Percentiles rank a stretch among this genome's conserved stretches.
These are phyloP conservation scores for Pterostichus niger DNA, from an alignment of 2,888 invertebrate species.

Conservation along the genomic window DNA sequence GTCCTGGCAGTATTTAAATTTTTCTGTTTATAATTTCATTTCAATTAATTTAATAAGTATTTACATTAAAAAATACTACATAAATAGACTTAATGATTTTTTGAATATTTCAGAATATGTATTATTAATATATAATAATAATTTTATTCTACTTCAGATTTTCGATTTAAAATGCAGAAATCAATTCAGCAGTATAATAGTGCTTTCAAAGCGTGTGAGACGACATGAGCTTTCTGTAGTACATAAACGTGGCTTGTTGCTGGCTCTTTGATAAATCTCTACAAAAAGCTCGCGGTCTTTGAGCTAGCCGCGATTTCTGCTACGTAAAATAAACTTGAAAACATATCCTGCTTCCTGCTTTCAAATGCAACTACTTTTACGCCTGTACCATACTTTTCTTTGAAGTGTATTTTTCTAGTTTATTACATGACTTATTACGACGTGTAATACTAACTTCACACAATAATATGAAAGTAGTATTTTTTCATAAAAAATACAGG, in stretches of 20 bases:
- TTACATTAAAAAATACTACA: too few relatives aligned
- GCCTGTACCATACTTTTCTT: background rate
- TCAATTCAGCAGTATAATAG: constrained; percentile 24
- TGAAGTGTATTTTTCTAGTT: constrained; percentile 26
- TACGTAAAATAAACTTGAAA: constrained; percentile 34
- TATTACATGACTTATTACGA: constrained; percentile 27
- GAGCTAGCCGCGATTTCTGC: constrained; percentile 14
- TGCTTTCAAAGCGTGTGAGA: constrained; percentile 11
- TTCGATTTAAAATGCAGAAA: constrained; percentile 10
- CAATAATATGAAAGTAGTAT: constrained; percentile 23
- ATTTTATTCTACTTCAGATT: background rate
- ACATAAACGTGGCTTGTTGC: constrained; percentile 22
- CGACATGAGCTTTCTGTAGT: background rate
- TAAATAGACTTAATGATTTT: too few relatives aligned
- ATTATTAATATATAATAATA: too few relatives aligned
- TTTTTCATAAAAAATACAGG: constrained; percentile 2
- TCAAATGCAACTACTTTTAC: background rate
- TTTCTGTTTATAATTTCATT: too few relatives aligned
- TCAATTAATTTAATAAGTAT: too few relatives aligned
- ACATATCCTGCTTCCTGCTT: constrained; percentile 39
- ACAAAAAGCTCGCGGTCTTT: constrained; percentile 31
- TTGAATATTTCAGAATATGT: too few relatives aligned
- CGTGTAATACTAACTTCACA: constrained; percentile 1
- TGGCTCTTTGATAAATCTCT: constrained; percentile 21
- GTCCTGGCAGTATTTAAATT: too few relatives aligned